phyloP scores from a whole-genome alignment of 2,113 vertebrate genomes.

The Platysteira castanea region DNA sequence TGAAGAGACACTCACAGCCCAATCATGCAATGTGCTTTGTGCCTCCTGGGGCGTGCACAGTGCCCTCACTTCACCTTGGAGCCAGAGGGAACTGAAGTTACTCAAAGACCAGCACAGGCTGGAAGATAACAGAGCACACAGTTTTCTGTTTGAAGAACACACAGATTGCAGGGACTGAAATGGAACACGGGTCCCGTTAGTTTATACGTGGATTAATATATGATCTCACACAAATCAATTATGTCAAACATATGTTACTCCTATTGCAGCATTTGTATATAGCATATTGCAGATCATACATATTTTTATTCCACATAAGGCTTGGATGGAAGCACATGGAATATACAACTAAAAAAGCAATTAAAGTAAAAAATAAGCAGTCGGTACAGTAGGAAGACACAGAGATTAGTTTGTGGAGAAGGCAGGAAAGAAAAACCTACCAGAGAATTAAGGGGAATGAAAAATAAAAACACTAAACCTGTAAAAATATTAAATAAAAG shows the following conservation, averaged over 20 bases:
- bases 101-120: neutral
- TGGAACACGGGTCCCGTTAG: neutral
- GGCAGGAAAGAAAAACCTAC: neutral
- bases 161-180: conserved; percentile 1
- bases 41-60: neutral
- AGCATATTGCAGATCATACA: neutral
- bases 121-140: neutral
- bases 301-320: conserved; percentile 20
- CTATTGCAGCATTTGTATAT: neutral
- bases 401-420: neutral
- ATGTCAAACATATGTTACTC: conserved; percentile 31
- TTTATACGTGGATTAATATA: neutral
- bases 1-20: neutral
- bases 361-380: neutral
- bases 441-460: neutral
- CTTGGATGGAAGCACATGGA: neutral
- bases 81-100: neutral
- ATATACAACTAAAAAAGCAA: neutral
- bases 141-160: neutral
- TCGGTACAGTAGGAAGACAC: neutral
- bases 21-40: neutral
- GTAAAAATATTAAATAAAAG: neutral
- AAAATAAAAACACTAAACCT: neutral
- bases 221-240: neutral
- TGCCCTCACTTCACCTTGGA: conserved; percentile 12